Evolutionary conservation across 2,888 invertebrate genomes (phyloP).

Genomic region (Yponomeuta sedellus): DNA sequence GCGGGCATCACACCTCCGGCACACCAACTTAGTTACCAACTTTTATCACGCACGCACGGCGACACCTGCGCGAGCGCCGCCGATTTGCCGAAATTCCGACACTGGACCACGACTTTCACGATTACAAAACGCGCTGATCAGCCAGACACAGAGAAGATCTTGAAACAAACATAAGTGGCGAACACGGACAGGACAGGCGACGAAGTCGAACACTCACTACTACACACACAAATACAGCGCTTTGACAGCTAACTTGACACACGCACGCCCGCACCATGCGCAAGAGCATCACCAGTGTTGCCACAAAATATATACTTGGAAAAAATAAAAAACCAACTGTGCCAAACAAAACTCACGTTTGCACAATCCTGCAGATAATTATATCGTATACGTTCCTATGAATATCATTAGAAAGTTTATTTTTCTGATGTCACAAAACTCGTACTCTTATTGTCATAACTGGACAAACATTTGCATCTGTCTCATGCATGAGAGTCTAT

Average conservation of each 20-base stretch:
- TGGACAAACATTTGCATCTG: too few species aligned
- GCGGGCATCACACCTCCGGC: constrained; percentile 51
- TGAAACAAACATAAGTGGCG: constrained; percentile 15
- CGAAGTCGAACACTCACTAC: constrained; percentile 3
- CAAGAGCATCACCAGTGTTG: constrained; percentile 16
- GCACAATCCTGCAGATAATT: too few species aligned
- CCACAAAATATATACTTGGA: constrained; percentile 8
- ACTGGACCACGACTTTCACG: constrained; percentile 30
- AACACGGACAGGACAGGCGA: constrained; percentile 24
- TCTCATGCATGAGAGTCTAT: too few species aligned
- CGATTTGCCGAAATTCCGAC: constrained; percentile 21
- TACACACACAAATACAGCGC: not conserved
- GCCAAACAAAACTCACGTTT: too few species aligned
- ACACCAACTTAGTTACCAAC: constrained; percentile 38
- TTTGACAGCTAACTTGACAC: constrained; percentile 9
- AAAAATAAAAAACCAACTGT: not conserved
- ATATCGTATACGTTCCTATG: too few species aligned
- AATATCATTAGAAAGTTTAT: too few species aligned
- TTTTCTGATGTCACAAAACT: too few species aligned
- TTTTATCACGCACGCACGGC: constrained; percentile 23
- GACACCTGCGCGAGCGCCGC: not conserved
- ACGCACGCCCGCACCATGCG: constrained; percentile 15
- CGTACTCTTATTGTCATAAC: too few species aligned
- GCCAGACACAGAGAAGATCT: constrained; percentile 21
- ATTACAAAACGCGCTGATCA: not conserved